Evolutionary conservation across 2,888 invertebrate genomes (phyloP).

Genomic region (Nemurella pictetii): DNA sequence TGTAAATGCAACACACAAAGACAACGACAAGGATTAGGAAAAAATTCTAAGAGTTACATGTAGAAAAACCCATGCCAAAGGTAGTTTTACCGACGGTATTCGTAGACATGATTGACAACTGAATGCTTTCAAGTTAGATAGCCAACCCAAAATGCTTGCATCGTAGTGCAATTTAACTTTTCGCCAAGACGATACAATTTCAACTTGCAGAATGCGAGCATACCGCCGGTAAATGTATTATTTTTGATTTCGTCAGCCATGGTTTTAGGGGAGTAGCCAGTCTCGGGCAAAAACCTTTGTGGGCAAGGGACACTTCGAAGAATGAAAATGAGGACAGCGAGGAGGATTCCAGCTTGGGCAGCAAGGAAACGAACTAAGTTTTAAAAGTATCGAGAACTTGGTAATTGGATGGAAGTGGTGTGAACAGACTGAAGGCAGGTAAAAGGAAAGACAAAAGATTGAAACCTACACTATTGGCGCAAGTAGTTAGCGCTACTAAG

Average conservation of each 20-base stretch:
- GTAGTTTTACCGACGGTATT: constrained; percentile 4
- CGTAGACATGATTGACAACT: neutral
- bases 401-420: neutral
- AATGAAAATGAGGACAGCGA: neutral
- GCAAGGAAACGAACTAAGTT: neutral
- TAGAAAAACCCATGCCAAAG: constrained; percentile 33
- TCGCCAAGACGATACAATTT: neutral
- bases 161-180: neutral
- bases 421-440: neutral
- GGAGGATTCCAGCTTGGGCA: neutral
- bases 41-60: constrained; percentile 31
- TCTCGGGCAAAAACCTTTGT: constrained; percentile 31
- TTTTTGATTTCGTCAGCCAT: constrained; percentile 37
- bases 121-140: neutral
- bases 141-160: neutral
- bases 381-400: neutral
- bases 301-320: constrained; percentile 6
- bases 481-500: neutral
- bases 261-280: constrained; percentile 44
- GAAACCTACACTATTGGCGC: neutral
- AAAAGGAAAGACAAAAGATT: neutral
- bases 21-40: constrained; percentile 37
- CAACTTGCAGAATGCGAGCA: neutral
- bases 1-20: constrained; percentile 42
- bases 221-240: neutral